Base-by-base conservation (phyloP, 2,113 vertebrate genomes). In the Labeo catla region DNA sequence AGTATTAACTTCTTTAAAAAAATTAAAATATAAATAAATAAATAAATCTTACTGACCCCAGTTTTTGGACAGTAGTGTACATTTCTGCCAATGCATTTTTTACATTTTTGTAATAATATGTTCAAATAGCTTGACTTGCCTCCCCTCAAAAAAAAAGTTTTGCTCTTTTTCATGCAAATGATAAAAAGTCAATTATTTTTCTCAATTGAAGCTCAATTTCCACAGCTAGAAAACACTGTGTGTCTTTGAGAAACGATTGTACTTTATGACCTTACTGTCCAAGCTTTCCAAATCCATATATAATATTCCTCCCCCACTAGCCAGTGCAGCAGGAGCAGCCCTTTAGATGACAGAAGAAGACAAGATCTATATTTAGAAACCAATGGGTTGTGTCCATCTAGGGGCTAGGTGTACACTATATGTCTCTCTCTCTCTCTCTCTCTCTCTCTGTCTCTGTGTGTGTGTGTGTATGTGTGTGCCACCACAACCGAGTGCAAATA, bases 351-450 rank as follows among this genome's bases (percentile, higher is more conserved):
- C 70, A 63, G 36, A 81, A 54, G 61, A 50, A 81, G 50, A 84
- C 76, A 83, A 59, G 81, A 73, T 88, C 94, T 96, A 95, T 93
- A 93, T 95, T 93, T 95, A 93, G 91, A 88, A 73, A 66, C 34
- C 84, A 90, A 91, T 84, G 79, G 65, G 87, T 88, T 88, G 87
- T 94, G 94, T 88, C 95, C 94, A 93, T 95, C 47, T 95, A 94
- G 85, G 94, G 94, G 16, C 19, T 54, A 50, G 50, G 76, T 49
- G 6, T 73, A 82, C 47, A 36, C n/a, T 76, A 23, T 66, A 19
- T 52, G 10, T 73, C 59, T 39, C 39, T 3, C 39, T 39, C 39
- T 39, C 52, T 15, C 50, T 50, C 49, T 50, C 11, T 76, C 57
- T 86, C 80, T 91, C 70, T 90, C 84, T 88, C 76, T 59, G 47